Conservation (phyloP, 23 tunicate species). For the Diplosoma virens region DNA sequence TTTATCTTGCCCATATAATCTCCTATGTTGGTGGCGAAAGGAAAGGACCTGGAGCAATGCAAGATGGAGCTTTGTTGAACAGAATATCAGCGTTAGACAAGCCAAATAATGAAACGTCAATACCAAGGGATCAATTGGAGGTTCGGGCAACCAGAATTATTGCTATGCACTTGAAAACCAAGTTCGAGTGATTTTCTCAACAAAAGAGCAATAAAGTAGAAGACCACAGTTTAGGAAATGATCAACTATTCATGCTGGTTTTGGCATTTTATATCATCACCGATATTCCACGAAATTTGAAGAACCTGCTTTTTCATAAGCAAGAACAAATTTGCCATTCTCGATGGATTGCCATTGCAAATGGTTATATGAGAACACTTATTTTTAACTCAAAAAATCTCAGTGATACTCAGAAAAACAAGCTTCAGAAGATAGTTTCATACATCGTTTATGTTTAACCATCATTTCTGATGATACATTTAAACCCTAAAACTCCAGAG, state of each 20-base stretch:
- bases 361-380: constrained; percentile 6
- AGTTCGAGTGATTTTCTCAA: not conserved
- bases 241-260: constrained; percentile 4
- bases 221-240: constrained; percentile 7
- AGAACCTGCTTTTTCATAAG: constrained; percentile 1
- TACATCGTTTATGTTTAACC: constrained; percentile 11
- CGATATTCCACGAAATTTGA: constrained; percentile 3
- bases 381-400: not conserved
- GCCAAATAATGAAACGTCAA: not conserved
- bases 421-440: constrained; percentile 4
- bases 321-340: constrained; percentile 20
- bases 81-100: no score
- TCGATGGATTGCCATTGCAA: constrained; percentile 1
- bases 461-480: constrained; percentile 15
- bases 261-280: constrained; percentile 19
- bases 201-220: not conserved
- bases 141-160: not conserved
- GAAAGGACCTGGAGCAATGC: no score
- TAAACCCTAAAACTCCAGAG: constrained; percentile 9
- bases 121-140: not conserved
- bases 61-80: no score
- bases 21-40: no score
- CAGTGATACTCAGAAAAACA: not conserved
- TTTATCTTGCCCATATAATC: no score
- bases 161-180: not conserved